A percentile compares a stretch with the other conserved stretches of the same genome.
Evolutionary conservation across 1,140 invertebrate species (phyloP).

Genomic region (Camponotus vicinus): DNA sequence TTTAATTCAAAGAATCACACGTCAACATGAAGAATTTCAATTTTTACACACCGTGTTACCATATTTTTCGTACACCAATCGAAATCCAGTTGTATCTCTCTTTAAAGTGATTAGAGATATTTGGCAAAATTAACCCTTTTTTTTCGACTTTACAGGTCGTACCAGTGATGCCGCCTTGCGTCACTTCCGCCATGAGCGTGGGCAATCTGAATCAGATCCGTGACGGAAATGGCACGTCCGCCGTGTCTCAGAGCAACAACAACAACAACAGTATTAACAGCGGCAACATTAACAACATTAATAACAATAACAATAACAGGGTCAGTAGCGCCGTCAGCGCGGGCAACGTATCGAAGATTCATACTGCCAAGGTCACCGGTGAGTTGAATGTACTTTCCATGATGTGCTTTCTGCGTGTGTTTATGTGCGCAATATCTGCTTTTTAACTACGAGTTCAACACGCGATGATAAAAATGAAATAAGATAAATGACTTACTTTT

Average conservation of each 20-base stretch:
- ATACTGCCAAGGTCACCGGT: constrained; percentile 79
- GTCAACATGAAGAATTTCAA: background rate
- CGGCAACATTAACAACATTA: constrained; percentile 71
- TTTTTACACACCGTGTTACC: background rate
- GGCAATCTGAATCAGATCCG: constrained; percentile 82
- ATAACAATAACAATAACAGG: constrained; percentile 76
- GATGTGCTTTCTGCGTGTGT: background rate
- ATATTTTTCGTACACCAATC: background rate
- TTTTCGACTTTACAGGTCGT: constrained; percentile 73
- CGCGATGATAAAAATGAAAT: background rate
- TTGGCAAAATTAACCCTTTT: constrained; percentile 27
- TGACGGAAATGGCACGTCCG: constrained; percentile 73
- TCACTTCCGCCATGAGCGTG: constrained; percentile 81
- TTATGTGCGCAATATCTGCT: background rate
- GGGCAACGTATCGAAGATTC: constrained; percentile 81
- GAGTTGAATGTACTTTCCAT: constrained; percentile 43
- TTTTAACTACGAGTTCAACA: background rate
- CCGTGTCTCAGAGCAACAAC: constrained; percentile 69
- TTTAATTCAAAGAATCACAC: background rate
- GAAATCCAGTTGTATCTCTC: background rate
- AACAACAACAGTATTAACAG: constrained; percentile 57
- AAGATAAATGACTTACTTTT: background rate
- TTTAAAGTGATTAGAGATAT: background rate
- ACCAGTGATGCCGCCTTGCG: constrained; percentile 78
- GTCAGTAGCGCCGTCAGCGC: constrained; percentile 79